Percentiles rank a stretch among this genome's conserved stretches.
Conservation (phyloP, 1,140 invertebrate genomes). For the Aradophagus sp. region DNA sequence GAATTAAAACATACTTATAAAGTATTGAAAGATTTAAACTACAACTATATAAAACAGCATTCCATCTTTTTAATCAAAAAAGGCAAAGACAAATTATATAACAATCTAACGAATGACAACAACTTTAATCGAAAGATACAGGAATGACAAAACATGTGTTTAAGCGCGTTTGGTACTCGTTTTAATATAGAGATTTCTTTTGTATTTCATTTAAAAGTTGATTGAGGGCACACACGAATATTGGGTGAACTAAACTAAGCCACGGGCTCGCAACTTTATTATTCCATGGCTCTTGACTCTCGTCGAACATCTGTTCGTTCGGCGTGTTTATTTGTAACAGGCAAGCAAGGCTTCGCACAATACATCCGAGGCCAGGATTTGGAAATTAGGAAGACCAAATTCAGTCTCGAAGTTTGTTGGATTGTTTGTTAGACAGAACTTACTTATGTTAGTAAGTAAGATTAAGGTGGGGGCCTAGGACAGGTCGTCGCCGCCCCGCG, state of each 20-base stretch:
- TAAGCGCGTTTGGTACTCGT: constrained; percentile 6
- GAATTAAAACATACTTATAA: too few relatives aligned
- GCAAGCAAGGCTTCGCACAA: constrained; percentile 73
- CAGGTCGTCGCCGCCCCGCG: constrained; percentile 76
- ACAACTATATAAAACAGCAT: too few relatives aligned
- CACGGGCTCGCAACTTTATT: constrained; percentile 68
- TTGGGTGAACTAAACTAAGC: constrained; percentile 58
- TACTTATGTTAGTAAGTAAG: constrained; percentile 77
- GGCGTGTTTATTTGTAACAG: constrained; percentile 50
- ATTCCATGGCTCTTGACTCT: constrained; percentile 64
- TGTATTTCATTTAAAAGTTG: constrained; percentile 9
- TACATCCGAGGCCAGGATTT: constrained; percentile 71
- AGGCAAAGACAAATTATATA: too few relatives aligned
- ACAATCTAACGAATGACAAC: too few relatives aligned
- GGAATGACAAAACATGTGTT: constrained; percentile 24
- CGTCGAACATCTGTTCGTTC: constrained; percentile 41
- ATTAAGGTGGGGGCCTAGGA: constrained; percentile 76
- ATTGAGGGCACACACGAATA: constrained; percentile 47
- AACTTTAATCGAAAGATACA: too few relatives aligned
- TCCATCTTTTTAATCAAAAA: too few relatives aligned
- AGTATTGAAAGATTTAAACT: too few relatives aligned
- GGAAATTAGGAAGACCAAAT: constrained; percentile 64
- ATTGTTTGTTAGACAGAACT: constrained; percentile 76
- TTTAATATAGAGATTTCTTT: constrained; percentile 10
- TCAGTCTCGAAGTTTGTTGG: constrained; percentile 69